Evolutionary conservation across 2,113 vertebrate species (phyloP), one percentile per base, ranked within the genome.

Genomic region (Microtus oregoni): DNA sequence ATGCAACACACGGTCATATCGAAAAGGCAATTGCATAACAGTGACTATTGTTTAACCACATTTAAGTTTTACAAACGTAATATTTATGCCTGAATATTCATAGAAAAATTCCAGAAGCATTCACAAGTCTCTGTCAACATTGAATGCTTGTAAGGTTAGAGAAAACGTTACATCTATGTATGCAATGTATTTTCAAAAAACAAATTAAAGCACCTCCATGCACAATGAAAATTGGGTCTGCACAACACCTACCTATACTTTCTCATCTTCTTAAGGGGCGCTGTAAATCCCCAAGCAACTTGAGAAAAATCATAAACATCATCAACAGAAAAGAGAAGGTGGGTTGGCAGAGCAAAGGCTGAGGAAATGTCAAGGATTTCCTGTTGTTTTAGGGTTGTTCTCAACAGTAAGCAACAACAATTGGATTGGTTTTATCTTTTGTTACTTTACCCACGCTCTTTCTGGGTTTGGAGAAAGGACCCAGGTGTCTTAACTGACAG

Each of bases 331-430:
- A 82, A 96, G 86, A 88, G 90, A 67, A 63, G 9, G 90, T 89
- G 95, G 90, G 76, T 17, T 88, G 92, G 1, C 22, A 17, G 14
- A 22, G 3, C 55, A 95, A 93, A 32, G 6, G 77, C 61, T 70
- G 10, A 52, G 72, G 79, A 96, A 94, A 95, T 86, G 89, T 44
- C 96, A 96, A 86, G 76, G 50, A 93, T 72, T 94, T 97, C 94
- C 26, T 88, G 50, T 76, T 90, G 76, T n/a, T 77, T 91, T n/a
- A 90, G 75, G 65, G 72, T 81, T 88, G 83, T 87, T 90, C 85
- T 89, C 61, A 92, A 58, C 24, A 82, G n/a, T 68, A 93, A 94
- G 65, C 55, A 90, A 35, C 76, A 95, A 94, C 68, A 63, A 94
- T 70, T 96, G 88, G 68, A 35, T 35, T 77, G 86, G 65, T 94